Evolutionary conservation across 2,888 invertebrate species (phyloP).

Genomic region (Holacanthella duospinosa): DNA sequence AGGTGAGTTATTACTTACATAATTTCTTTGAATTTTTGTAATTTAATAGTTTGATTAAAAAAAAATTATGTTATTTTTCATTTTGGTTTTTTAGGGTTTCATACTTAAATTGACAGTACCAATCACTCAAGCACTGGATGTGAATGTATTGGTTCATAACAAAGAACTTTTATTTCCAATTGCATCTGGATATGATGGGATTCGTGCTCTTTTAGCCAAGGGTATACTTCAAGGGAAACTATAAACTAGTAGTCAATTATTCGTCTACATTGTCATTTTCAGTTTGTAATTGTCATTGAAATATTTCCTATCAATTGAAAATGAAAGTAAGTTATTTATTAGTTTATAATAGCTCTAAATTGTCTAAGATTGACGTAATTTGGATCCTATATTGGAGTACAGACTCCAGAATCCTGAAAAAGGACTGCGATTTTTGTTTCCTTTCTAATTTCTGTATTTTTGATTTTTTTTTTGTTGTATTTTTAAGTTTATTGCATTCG

Average conservation of each 20-base stretch:
- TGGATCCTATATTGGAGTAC: no score
- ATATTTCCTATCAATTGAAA: no score
- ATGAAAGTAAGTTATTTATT: no score
- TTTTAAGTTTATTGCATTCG: no score
- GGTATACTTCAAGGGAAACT: neutral
- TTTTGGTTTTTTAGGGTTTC: conserved; percentile 2
- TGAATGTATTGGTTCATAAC: neutral
- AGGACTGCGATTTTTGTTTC: no score
- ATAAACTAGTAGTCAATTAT: conserved; percentile 1
- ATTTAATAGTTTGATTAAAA: neutral
- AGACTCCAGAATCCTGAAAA: no score
- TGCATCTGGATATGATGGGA: neutral
- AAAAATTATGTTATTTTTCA: neutral
- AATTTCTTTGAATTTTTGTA: neutral
- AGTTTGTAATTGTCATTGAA: no score
- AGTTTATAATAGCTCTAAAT: no score
- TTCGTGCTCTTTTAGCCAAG: neutral
- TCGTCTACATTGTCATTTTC: no score
- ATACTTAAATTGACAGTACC: neutral
- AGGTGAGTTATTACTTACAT: conserved; percentile 21
- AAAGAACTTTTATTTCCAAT: neutral
- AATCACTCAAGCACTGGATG: neutral
- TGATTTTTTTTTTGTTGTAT: no score
- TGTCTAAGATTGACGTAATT: no score
- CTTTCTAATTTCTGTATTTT: no score